Conservation (phyloP, 1,140 invertebrate species). For the Ladona fulva region DNA sequence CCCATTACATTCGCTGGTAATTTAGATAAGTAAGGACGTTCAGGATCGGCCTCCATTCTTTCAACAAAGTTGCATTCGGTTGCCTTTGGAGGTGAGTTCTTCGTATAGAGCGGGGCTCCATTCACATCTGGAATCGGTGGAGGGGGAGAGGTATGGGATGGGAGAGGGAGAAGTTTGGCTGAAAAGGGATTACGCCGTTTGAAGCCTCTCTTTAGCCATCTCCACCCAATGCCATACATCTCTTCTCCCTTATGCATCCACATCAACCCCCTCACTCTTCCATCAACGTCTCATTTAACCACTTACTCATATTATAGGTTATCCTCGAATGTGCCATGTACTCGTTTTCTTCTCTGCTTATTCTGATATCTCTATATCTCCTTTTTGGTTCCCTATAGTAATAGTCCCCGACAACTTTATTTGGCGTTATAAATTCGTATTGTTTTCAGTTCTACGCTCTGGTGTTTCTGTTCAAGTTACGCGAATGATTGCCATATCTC, state of each 20-base stretch:
- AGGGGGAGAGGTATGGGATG: background rate
- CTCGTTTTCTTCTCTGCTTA: too few species aligned
- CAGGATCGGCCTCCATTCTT: background rate
- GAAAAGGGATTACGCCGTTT: background rate
- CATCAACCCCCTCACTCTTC: background rate
- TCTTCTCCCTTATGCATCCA: background rate
- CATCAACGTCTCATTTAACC: too few species aligned
- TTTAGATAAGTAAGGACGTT: slow-evolving; percentile 6
- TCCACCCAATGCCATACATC: background rate
- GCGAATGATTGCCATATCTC: too few species aligned
- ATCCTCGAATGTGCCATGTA: too few species aligned
- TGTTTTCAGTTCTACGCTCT: too few species aligned
- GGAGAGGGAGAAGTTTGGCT: background rate
- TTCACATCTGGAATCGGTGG: background rate
- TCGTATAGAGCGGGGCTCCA: too few species aligned
- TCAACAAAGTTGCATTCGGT: background rate
- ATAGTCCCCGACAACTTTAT: too few species aligned
- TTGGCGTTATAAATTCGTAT: too few species aligned
- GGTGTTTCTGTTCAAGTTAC: too few species aligned
- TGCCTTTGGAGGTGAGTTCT: background rate
- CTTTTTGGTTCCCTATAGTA: too few species aligned
- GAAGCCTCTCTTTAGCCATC: background rate
- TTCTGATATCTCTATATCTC: too few species aligned
- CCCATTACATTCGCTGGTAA: background rate
- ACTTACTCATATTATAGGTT: too few species aligned